Percentiles rank a stretch among this genome's conserved stretches.
Evolutionary conservation across 1,140 invertebrate genomes (phyloP).

Genomic region (Aphis craccivora): DNA sequence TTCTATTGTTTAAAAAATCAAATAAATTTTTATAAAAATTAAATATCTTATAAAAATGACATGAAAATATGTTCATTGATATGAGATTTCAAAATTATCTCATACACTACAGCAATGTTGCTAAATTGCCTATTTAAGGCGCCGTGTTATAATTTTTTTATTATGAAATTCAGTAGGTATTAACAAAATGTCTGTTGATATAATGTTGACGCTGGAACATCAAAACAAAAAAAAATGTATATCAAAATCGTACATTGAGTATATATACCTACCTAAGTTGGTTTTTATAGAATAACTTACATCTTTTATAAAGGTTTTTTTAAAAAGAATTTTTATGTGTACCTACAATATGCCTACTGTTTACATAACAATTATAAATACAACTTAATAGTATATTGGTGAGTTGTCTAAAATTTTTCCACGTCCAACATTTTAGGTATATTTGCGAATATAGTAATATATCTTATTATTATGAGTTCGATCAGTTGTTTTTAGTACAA

Average conservation of each 20-base stretch:
- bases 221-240: background rate
- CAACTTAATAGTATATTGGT: too few relatives aligned
- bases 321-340: background rate
- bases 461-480: background rate
- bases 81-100: background rate
- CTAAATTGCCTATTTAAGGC: background rate
- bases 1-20: background rate
- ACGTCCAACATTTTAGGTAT: background rate
- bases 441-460: background rate
- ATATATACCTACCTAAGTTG: background rate
- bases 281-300: background rate
- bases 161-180: background rate
- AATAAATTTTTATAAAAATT: background rate
- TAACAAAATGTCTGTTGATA: background rate
- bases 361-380: background rate
- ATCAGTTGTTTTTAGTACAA: background rate
- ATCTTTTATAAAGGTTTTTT: background rate
- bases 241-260: background rate
- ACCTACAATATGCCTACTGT: background rate
- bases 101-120: background rate
- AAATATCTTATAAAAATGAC: too few relatives aligned
- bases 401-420: background rate
- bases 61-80: background rate
- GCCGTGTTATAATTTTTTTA: background rate
- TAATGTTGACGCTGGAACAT: background rate